These are phyloP conservation scores for Lophochroa leadbeateri DNA, from an alignment of 2,113 vertebrate species.

Conservation along the genomic window DNA sequence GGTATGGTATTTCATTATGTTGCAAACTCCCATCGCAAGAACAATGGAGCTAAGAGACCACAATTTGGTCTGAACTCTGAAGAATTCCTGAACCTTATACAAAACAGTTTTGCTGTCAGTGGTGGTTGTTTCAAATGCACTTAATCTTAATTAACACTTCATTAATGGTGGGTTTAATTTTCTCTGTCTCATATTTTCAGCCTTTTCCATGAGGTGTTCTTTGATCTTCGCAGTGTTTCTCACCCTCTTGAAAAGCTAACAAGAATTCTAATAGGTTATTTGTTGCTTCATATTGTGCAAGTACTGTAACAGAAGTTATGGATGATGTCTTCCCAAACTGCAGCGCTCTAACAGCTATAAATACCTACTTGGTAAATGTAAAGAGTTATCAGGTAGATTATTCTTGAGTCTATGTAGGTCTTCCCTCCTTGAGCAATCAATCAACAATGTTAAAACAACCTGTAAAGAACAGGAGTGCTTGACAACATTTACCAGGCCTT, in stretches of 20 bases:
- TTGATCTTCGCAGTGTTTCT: background rate
- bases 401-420: background rate
- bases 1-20: background rate
- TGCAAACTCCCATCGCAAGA: background rate
- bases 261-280: background rate
- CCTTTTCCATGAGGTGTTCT: background rate
- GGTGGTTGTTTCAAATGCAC: background rate
- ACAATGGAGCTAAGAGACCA: background rate
- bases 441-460: background rate
- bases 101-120: background rate
- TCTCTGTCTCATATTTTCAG: background rate
- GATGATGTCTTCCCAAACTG: background rate
- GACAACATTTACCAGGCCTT: slow-evolving; percentile 15
- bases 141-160: background rate
- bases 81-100: background rate
- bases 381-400: background rate
- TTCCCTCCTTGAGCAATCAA: background rate
- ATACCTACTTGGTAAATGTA: background rate
- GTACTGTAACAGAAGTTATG: background rate
- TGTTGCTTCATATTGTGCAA: background rate
- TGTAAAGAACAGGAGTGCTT: background rate
- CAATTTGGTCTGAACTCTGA: background rate
- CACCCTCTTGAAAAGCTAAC: background rate
- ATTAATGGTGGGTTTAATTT: background rate
- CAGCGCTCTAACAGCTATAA: background rate